Conservation (phyloP, 2,888 invertebrate species). For the Leucophora obtusa region DNA sequence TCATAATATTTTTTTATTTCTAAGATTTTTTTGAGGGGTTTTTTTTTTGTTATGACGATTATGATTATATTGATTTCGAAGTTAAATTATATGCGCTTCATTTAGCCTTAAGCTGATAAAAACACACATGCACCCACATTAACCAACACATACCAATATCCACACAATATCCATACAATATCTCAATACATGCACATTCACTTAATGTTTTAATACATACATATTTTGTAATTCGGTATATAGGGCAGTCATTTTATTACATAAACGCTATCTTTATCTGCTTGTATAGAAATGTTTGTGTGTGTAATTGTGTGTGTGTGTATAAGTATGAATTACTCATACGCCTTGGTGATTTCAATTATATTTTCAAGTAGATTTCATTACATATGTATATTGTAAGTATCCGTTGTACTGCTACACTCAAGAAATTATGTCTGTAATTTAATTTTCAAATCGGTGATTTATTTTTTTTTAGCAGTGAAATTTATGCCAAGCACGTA, state of each 20-base stretch:
- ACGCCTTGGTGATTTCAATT: constrained; percentile 60
- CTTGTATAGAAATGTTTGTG: not conserved
- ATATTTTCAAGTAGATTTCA: constrained; percentile 39
- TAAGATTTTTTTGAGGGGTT: not conserved
- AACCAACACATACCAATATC: not conserved
- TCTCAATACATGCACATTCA: too few species aligned
- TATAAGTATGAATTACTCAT: constrained; percentile 58
- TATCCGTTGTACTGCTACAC: not conserved
- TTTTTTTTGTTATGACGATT: constrained; percentile 18
- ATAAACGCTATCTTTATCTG: not conserved
- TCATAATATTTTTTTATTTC: not conserved
- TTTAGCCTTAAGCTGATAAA: constrained; percentile 60
- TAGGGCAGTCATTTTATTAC: not conserved
- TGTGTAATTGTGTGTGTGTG: not conserved
- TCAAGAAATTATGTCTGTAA: too few species aligned
- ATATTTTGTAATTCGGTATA: not conserved
- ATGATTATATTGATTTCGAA: constrained; percentile 54
- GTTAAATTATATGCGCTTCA: constrained; percentile 55
- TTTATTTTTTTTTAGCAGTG: too few species aligned
- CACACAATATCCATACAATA: not conserved
- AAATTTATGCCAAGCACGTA: too few species aligned
- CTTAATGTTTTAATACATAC: too few species aligned
- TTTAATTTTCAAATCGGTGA: too few species aligned
- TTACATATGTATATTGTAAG: constrained; percentile 21
- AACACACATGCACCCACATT: not conserved